Evolutionary conservation across 2,113 vertebrate species (phyloP).

Genomic region (Suncus etruscus): DNA sequence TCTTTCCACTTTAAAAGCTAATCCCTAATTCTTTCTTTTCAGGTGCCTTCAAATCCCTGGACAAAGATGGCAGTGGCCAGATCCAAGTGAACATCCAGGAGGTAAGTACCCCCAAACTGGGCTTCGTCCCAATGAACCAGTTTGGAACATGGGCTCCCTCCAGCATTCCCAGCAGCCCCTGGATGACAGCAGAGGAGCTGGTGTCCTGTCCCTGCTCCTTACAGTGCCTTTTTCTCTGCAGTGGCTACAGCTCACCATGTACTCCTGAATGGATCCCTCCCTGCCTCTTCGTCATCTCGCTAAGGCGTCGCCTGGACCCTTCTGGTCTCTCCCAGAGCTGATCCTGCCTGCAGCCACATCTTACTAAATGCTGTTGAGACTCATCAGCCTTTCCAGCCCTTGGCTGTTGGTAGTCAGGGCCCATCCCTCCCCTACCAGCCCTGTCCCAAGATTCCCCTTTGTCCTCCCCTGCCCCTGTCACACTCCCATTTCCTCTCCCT

Average conservation of each 20-base stretch:
- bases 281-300: neutral
- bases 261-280: constrained; percentile 68
- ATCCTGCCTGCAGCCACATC: constrained; percentile 1
- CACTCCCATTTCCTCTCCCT: constrained; percentile 10
- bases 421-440: neutral
- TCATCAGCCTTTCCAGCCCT: neutral
- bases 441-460: neutral
- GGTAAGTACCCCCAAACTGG: constrained; percentile 83
- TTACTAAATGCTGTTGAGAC: neutral
- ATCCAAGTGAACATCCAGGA: constrained; percentile 93
- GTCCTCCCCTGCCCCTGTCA: neutral
- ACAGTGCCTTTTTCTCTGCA: constrained; percentile 53
- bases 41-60: constrained; percentile 95
- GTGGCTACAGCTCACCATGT: constrained; percentile 84
- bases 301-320: constrained; percentile 21
- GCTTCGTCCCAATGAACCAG: neutral
- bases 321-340: neutral
- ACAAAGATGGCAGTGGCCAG: constrained; percentile 92
- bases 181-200: neutral
- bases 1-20: no score
- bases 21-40: neutral
- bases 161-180: neutral
- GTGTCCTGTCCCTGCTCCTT: neutral
- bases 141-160: no score
- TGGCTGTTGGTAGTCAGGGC: constrained; percentile 10